Base-by-base conservation (phyloP, 1,140 invertebrate species). In the Ctenoplectra terminalis region DNA sequence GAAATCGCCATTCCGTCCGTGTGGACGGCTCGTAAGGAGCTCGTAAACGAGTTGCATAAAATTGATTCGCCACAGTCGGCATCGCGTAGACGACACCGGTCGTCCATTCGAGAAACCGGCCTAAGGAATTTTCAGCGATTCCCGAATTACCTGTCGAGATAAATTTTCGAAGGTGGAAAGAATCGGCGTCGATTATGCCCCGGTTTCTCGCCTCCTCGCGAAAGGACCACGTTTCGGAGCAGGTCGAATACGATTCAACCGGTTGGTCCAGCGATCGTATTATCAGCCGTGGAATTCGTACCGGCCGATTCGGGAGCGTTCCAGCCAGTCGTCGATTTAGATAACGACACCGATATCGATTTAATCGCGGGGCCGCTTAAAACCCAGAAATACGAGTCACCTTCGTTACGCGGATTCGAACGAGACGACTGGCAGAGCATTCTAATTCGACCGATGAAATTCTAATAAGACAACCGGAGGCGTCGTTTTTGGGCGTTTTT, bases 31-130 rank as follows among this genome's bases (percentile, higher is more conserved):
- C 82, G 70, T 84, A 87, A 86, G 82, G 74, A 86, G 85, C 80
- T 90, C 84, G 84, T 90, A 90, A 91, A 90, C 82, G 88, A 89
- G 80, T 84, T 80, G 85, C 83, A 86, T 88, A 84, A 90, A 91
- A 90, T 90, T 88, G 84, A 91, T 90, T 90, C 82, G 83, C 77
- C 80, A 66, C 61, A 64, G 76, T 82, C 66, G 73, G 66, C 50
- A 31, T 71, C 31, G 67, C 2, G 61, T 17, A 40, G 52, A 67
- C 58, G 52, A 80, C 52, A 34, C 20, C 58, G 54, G 29, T 70
- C 48, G 54, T 29, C n/a, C 31, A 26, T 40, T 40, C 61, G 20
- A 17, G 69, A 70, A 85, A 81, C 75, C 75, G 70, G 82, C 58
- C 52, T n/a, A 23, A 20, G 43, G 43, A 74, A 73, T 56, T 82